Conservation (phyloP, 1,140 invertebrate species). For the Drosophila punjabiensis region DNA sequence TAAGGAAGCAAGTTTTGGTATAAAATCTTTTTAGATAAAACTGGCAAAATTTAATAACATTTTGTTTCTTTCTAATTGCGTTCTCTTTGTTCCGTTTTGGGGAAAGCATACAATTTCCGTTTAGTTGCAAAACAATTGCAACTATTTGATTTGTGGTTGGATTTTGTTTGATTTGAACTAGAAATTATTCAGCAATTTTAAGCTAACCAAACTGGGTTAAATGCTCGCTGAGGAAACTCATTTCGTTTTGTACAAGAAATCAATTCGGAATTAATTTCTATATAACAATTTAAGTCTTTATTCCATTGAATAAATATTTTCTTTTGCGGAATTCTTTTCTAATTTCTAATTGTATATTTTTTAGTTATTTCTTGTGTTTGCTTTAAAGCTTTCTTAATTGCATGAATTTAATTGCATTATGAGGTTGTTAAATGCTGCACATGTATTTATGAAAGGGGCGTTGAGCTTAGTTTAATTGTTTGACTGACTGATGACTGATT, state of each 20-base stretch:
- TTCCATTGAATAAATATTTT: not conserved
- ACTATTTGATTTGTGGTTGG: slow-evolving; percentile 32
- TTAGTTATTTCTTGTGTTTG: not conserved
- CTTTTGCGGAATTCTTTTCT: not conserved
- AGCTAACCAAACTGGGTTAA: slow-evolving; percentile 11
- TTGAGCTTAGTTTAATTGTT: slow-evolving; percentile 16
- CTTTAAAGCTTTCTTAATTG: not conserved
- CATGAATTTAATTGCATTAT: slow-evolving; percentile 7
- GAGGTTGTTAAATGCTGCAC: not conserved
- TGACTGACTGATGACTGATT: slow-evolving; percentile 7
- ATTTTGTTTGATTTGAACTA: slow-evolving; percentile 20
- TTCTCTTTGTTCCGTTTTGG: not conserved
- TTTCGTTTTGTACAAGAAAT: not conserved
- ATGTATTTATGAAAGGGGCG: slow-evolving; percentile 4
- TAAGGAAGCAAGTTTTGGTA: not conserved
- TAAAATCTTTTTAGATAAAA: not conserved
- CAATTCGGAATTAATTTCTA: slow-evolving; percentile 2
- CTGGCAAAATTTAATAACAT: slow-evolving; percentile 2
- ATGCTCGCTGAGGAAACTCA: not conserved
- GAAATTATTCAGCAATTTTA: slow-evolving; percentile 17
- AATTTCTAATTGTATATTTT: not conserved
- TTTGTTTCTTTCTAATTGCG: slow-evolving; percentile 3
- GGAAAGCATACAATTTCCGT: not conserved
- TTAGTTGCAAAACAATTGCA: slow-evolving; percentile 12
- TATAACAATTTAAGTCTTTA: not conserved